phyloP scores from a whole-genome alignment of 2,113 vertebrate species.

The Vidua macroura region DNA sequence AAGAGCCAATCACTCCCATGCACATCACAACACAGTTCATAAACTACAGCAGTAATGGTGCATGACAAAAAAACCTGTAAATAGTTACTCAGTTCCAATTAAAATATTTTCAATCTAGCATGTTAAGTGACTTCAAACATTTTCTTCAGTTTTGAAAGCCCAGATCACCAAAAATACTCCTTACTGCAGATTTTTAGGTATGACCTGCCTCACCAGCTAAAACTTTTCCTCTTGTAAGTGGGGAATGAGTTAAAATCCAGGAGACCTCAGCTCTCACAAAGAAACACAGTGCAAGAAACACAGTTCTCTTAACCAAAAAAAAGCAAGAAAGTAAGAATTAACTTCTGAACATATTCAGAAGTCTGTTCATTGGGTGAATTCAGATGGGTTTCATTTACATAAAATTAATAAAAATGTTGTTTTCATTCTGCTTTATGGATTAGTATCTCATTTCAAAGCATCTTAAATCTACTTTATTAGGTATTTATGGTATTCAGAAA shows the following conservation, averaged over 20 bases:
- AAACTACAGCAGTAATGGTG: not conserved
- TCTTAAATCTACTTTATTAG: not conserved
- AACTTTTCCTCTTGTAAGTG: not conserved
- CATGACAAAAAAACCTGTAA: not conserved
- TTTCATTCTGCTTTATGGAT: not conserved
- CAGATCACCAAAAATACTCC: not conserved
- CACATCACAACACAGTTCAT: not conserved
- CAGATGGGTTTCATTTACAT: not conserved
- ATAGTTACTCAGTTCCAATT: not conserved
- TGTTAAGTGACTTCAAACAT: not conserved
- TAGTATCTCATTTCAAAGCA: not conserved
- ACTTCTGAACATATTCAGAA: not conserved
- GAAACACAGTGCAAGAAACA: not conserved
- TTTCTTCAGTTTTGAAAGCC: not conserved
- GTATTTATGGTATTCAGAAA: not conserved
- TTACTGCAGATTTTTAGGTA: not conserved
- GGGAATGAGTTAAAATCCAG: not conserved
- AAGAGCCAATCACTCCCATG: not conserved
- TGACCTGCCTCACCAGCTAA: not conserved
- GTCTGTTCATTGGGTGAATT: not conserved
- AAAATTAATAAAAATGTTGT: not conserved
- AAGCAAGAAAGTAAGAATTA: not conserved
- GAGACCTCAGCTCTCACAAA: not conserved
- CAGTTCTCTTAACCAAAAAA: not conserved
- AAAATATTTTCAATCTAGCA: not conserved